phyloP scores from a whole-genome alignment of 2,888 invertebrate species.

The Drosophila nr. perissopoda region DNA sequence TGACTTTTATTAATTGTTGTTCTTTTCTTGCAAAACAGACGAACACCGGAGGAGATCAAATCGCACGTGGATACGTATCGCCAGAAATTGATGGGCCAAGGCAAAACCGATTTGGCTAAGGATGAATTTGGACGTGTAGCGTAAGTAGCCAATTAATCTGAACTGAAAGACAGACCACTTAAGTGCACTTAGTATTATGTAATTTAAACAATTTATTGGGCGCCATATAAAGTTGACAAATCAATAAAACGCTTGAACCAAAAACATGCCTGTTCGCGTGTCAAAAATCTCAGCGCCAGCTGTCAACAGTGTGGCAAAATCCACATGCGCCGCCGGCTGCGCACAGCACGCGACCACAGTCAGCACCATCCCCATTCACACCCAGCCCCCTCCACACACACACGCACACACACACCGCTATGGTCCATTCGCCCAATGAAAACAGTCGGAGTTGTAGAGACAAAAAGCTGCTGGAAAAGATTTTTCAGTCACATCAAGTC shows the following conservation, averaged over 20 bases:
- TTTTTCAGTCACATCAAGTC: constrained; percentile 82
- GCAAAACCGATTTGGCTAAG: constrained; percentile 87
- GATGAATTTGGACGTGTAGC: constrained; percentile 94
- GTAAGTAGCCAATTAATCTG: constrained; percentile 65
- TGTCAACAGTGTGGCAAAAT: constrained; percentile 38
- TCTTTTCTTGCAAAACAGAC: constrained; percentile 87
- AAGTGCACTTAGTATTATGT: constrained; percentile 53
- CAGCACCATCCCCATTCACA: not conserved
- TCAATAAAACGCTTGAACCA: constrained; percentile 63
- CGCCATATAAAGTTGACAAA: constrained; percentile 52
- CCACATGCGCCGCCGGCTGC: constrained; percentile 57
- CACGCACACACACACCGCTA: not conserved
- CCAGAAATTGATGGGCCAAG: constrained; percentile 91
- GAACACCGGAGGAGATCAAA: constrained; percentile 93
- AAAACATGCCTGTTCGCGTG: constrained; percentile 35
- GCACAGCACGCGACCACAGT: constrained; percentile 47
- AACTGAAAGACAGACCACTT: not conserved
- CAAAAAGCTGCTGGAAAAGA: constrained; percentile 73
- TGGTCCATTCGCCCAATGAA: constrained; percentile 51
- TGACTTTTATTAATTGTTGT: not conserved
- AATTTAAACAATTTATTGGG: constrained; percentile 55
- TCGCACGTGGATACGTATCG: constrained; percentile 95
- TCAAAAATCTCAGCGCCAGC: constrained; percentile 64
- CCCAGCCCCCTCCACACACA: not conserved
- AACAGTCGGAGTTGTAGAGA: constrained; percentile 58